Evolutionary conservation across 2,113 vertebrate species (phyloP), one percentile per base, ranked within the genome.

Genomic region (Cyanoderma ruficeps): DNA sequence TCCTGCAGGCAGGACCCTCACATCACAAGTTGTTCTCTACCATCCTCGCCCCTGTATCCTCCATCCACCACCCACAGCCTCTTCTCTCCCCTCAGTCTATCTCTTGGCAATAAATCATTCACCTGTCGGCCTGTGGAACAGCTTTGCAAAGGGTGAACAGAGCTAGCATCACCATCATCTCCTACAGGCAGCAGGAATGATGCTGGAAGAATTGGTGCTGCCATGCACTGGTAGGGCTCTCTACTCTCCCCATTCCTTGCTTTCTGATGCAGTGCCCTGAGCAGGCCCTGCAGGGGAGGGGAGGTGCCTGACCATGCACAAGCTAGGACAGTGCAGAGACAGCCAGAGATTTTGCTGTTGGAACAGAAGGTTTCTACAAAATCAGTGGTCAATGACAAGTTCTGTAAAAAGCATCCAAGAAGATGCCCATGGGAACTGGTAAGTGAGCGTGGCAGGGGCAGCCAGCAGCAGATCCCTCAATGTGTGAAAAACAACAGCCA

Each of bases 221-320:
- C 35, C 6, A 0, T 10, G 39, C 24, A 25, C 9, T 16, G 56
- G 18, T 0, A 0, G 15, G 24, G 11, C 14, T 1, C 31, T 46
- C 56, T 24, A 5, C 14, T 75, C 12, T 10, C 31, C 17, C 17
- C 7, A 3, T 31, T 61, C 65, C 75, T 63, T 79, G 8, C 42
- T 57, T 63, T 63, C 28, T 70, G 42, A 28, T 49, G 52, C 6
- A 15, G 8, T 61, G 42, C 6, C 74, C 65, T 47, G 42, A 61
- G 31, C 70, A 94, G 37, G 27, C 41, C 28, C 67, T 49, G 42
- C 42, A 37, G 41, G 8, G 24, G 10, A 57, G 23, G 15, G 24
- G 9, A 17, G 30, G 12, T 33, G 47, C 15, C 23, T 27, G 27
- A 39, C 27, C 11, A 18, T n/a, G 30, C 55, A 61, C 55, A 44